Evolutionary conservation across 2,113 vertebrate genomes (phyloP).

Genomic region (Chloroceryle aenea): DNA sequence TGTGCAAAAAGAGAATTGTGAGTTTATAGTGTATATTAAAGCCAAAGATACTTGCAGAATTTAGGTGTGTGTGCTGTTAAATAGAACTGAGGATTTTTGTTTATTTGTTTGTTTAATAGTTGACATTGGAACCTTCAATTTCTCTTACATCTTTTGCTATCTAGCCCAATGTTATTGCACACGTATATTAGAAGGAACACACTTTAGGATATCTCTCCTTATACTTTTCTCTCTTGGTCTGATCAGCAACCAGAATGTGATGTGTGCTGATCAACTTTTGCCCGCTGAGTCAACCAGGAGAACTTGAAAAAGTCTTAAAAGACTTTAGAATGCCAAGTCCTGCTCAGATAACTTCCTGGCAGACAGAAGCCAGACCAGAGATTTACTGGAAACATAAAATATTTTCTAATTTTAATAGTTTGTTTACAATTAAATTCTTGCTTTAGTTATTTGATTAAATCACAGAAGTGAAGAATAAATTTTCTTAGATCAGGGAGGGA

Average conservation of each 20-base stretch:
- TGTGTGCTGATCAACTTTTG: neutral
- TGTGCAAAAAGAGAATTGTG: neutral
- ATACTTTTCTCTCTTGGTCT: neutral
- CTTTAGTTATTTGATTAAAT: neutral
- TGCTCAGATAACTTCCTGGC: neutral
- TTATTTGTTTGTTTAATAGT: neutral
- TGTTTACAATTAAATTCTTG: neutral
- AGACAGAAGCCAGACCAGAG: neutral
- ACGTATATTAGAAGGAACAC: rapidly evolving
- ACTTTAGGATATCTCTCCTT: neutral
- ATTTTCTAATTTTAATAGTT: neutral
- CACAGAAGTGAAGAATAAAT: neutral
- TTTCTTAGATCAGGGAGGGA: neutral
- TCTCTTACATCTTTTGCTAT: neutral
- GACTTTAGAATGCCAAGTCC: neutral
- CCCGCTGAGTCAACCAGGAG: neutral
- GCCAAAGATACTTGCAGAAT: neutral
- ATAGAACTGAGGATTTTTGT: neutral
- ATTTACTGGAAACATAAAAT: neutral
- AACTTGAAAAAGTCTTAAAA: neutral
- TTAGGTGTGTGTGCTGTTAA: neutral
- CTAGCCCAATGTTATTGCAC: neutral
- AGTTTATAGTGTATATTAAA: neutral
- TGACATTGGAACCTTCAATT: neutral
- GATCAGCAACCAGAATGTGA: neutral